phyloP scores from a whole-genome alignment of 2,888 invertebrate species.

The Eristalis arbustorum region DNA sequence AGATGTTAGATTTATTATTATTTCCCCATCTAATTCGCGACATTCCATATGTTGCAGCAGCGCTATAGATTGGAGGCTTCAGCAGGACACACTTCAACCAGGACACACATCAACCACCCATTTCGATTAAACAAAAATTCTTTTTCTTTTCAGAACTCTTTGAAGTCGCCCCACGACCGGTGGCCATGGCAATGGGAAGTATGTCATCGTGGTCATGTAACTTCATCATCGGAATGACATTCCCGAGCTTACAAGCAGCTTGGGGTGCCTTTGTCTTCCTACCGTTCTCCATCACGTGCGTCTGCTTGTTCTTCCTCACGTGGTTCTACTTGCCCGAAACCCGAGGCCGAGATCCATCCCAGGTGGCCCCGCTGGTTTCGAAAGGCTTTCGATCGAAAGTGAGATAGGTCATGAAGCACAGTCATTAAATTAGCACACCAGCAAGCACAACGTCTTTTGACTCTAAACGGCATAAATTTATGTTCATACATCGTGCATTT shows the following conservation, averaged over 20 bases:
- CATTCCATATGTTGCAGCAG: too few relatives aligned
- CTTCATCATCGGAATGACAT: constrained; percentile 90
- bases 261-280: constrained; percentile 88
- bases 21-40: too few relatives aligned
- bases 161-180: constrained; percentile 90
- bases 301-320: constrained; percentile 76
- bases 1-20: too few relatives aligned
- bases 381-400: constrained; percentile 83
- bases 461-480: too few relatives aligned
- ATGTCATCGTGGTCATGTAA: constrained; percentile 94
- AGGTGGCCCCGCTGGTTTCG: constrained; percentile 84
- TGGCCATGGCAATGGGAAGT: constrained; percentile 93
- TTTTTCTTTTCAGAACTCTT: constrained; percentile 84
- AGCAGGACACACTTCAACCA: too few relatives aligned
- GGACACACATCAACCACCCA: too few relatives aligned
- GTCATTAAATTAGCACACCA: neutral
- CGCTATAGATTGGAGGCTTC: too few relatives aligned
- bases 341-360: constrained; percentile 84
- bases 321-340: constrained; percentile 89
- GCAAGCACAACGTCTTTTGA: neutral
- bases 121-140: neutral
- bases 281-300: constrained; percentile 84
- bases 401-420: constrained; percentile 63
- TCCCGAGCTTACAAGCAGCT: constrained; percentile 83
- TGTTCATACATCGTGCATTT: too few relatives aligned